phyloP scores from a whole-genome alignment of 2,797 vertebrate genomes.

The Anomalospiza imberbis region DNA sequence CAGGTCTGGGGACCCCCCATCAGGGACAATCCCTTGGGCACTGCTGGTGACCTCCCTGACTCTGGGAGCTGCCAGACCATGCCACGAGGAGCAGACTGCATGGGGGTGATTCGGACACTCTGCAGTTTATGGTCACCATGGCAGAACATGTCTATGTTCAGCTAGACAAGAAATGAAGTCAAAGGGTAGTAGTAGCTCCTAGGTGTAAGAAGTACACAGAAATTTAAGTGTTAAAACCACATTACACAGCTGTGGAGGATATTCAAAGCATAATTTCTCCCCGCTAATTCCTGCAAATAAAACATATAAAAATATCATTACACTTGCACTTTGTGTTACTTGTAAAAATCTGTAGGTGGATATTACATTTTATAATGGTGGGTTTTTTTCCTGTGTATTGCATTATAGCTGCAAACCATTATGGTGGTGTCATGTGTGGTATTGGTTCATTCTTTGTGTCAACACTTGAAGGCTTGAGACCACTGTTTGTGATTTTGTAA shows the following conservation, averaged over 20 bases:
- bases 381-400: neutral
- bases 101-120: rapidly evolving
- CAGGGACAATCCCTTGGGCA: too few relatives aligned
- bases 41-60: neutral
- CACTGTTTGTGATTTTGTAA: neutral
- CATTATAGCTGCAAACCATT: neutral
- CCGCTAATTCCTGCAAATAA: neutral
- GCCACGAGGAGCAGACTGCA: rapidly evolving
- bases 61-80: neutral
- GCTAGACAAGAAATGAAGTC: neutral
- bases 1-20: neutral
- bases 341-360: neutral
- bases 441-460: neutral
- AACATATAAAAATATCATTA: neutral
- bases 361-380: neutral
- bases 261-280: neutral
- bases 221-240: neutral
- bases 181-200: neutral
- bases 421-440: neutral
- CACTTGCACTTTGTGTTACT: neutral
- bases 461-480: neutral
- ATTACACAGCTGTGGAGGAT: neutral
- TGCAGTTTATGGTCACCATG: rapidly evolving
- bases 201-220: neutral
- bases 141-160: rapidly evolving